phyloP scores from a whole-genome alignment of 2,888 invertebrate genomes.

The Cynaeus angustus region DNA sequence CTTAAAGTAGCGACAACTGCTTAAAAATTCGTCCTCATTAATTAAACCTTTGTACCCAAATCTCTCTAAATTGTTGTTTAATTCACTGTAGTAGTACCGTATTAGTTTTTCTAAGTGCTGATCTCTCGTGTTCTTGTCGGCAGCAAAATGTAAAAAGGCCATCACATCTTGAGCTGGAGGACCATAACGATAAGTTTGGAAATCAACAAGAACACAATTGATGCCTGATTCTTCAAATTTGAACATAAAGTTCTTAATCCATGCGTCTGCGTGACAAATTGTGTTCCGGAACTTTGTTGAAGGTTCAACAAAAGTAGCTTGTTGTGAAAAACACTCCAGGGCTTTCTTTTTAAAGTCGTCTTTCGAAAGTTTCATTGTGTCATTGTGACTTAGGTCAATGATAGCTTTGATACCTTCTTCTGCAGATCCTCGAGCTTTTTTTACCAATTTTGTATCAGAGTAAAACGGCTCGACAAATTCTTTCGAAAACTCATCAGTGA shows the following conservation, averaged over 20 bases:
- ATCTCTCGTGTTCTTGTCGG: conserved; percentile 53
- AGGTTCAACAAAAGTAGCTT: conserved; percentile 61
- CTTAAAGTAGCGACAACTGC: conserved; percentile 57
- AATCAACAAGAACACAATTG: conserved; percentile 61
- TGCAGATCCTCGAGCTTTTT: conserved; percentile 61
- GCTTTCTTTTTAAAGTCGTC: conserved; percentile 49
- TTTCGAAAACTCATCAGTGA: conserved; percentile 41
- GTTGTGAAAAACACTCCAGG: conserved; percentile 44
- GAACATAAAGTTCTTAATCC: conserved; percentile 72
- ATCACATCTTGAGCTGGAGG: conserved; percentile 62
- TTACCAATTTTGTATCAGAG: conserved; percentile 57
- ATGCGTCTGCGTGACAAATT: conserved; percentile 71
- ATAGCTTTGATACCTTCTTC: conserved; percentile 63
- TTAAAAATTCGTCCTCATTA: conserved; percentile 53
- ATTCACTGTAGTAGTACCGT: conserved; percentile 55
- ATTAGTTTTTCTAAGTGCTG: conserved; percentile 51
- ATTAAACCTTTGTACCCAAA: conserved; percentile 46
- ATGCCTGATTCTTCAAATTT: conserved; percentile 54
- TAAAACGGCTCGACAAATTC: conserved; percentile 63
- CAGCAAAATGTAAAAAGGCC: conserved; percentile 57
- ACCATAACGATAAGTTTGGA: conserved; percentile 60
- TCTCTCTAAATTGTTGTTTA: conserved; percentile 50
- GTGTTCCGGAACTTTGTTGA: conserved; percentile 69
- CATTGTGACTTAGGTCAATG: conserved; percentile 52
- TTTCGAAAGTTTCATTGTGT: conserved; percentile 34